These are phyloP conservation scores for Aleiodes sp. DNA, from an alignment of 1,140 invertebrate genomes.

Conservation along the genomic window DNA sequence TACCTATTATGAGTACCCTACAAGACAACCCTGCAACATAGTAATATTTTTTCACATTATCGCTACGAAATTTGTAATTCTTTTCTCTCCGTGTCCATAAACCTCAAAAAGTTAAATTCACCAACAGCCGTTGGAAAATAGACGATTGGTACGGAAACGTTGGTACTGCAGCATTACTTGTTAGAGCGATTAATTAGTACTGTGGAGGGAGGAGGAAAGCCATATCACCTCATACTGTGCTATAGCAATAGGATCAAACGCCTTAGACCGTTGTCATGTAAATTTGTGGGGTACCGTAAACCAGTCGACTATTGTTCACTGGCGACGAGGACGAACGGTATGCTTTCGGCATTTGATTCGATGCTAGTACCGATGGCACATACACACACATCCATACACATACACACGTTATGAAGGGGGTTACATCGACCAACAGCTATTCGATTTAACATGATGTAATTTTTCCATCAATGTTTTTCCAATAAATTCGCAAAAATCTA, in stretches of 20 bases:
- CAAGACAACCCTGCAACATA: no score
- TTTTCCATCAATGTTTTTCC: background rate
- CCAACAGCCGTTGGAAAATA: no score
- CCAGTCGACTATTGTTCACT: constrained; percentile 29
- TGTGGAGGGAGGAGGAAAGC: constrained; percentile 10
- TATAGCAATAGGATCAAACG: constrained; percentile 39
- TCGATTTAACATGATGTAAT: background rate
- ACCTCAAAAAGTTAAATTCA: no score
- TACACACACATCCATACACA: background rate
- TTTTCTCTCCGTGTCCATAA: no score
- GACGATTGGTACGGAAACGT: background rate
- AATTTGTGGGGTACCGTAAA: constrained; percentile 39
- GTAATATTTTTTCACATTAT: no score
- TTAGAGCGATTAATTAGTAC: constrained; percentile 38
- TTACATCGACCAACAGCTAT: background rate
- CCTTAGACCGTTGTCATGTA: constrained; percentile 40
- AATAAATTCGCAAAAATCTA: constrained; percentile 1
- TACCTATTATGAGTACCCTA: no score
- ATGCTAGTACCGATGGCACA: background rate
- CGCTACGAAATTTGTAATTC: no score
- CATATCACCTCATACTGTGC: constrained; percentile 13
- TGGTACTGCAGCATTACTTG: constrained; percentile 2
- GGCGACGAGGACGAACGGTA: constrained; percentile 11
- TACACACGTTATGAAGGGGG: no score
- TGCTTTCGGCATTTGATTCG: constrained; percentile 33